Evolutionary conservation across 1,140 invertebrate species (phyloP).

Genomic region (Pachypeltis micranthus): DNA sequence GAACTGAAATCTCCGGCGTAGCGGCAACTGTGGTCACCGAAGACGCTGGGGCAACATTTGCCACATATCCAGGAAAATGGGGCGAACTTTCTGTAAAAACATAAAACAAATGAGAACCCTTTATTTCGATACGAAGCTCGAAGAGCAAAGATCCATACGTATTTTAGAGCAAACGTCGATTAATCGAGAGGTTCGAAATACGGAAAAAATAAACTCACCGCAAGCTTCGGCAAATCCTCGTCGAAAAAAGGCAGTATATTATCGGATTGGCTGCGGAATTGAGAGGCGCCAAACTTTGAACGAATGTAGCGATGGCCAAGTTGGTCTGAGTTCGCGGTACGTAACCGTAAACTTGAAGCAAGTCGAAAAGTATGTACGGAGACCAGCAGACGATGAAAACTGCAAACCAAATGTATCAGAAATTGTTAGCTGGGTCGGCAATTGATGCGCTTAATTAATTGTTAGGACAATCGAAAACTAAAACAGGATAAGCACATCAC

Average conservation of each 20-base stretch:
- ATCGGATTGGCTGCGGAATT: constrained; percentile 91
- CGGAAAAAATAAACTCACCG: not conserved
- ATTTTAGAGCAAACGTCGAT: too few relatives aligned
- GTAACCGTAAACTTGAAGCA: constrained; percentile 79
- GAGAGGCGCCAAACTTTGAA: constrained; percentile 82
- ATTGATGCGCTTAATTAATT: too few relatives aligned
- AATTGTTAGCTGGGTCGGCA: too few relatives aligned
- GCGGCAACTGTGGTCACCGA: not conserved
- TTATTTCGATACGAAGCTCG: too few relatives aligned
- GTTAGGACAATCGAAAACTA: too few relatives aligned
- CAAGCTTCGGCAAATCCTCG: constrained; percentile 1
- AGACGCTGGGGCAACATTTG: not conserved
- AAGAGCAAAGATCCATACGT: too few relatives aligned
- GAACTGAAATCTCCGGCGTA: constrained; percentile 1
- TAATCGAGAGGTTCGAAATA: too few relatives aligned
- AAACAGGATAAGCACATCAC: too few relatives aligned
- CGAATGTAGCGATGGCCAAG: constrained; percentile 76
- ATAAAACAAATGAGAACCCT: too few relatives aligned
- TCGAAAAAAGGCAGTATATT: constrained; percentile 80
- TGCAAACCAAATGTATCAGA: too few relatives aligned
- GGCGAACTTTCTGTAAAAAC: not conserved
- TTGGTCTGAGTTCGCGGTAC: constrained; percentile 68
- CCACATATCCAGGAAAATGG: not conserved
- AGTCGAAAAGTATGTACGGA: constrained; percentile 86
- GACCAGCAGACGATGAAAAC: constrained; percentile 94